Percentiles rank a stretch among this genome's conserved stretches.
Evolutionary conservation across 2,797 vertebrate genomes (phyloP).

Genomic region (Acrossocheilus fasciatus): DNA sequence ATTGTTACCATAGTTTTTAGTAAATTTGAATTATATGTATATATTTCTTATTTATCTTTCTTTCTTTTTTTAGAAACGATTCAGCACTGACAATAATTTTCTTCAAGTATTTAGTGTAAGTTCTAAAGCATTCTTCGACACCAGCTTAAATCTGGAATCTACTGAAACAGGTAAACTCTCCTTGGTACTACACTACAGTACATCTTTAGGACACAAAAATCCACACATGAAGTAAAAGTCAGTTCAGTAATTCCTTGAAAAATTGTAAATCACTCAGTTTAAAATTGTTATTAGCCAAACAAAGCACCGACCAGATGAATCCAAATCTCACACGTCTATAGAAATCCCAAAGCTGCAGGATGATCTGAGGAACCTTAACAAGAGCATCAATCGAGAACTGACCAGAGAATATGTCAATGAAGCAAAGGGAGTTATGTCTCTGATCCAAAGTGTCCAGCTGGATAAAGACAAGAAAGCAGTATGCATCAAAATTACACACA

Average conservation of each 20-base stretch:
- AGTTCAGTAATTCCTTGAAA: too few relatives aligned
- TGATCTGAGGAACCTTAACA: background rate
- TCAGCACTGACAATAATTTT: background rate
- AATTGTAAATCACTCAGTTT: too few relatives aligned
- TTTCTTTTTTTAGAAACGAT: background rate
- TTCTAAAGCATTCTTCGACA: background rate
- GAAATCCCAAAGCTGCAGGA: background rate
- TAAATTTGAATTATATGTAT: too few relatives aligned
- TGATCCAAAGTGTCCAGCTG: conserved; percentile 24
- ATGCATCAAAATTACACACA: background rate
- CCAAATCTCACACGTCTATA: background rate
- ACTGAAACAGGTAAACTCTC: background rate
- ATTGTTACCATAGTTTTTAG: background rate
- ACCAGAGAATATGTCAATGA: background rate
- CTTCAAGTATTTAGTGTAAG: conserved; percentile 8
- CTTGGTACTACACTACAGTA: background rate
- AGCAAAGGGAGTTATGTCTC: background rate
- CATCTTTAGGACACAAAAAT: background rate
- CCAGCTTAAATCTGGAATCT: background rate
- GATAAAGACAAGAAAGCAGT: background rate
- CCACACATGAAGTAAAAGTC: background rate
- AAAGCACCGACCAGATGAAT: background rate
- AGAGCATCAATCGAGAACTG: background rate
- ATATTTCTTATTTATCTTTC: background rate
- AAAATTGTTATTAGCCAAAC: background rate